These are phyloP conservation scores for Lagopus leucura DNA, from an alignment of 2,113 vertebrate genomes.

Conservation along the genomic window DNA sequence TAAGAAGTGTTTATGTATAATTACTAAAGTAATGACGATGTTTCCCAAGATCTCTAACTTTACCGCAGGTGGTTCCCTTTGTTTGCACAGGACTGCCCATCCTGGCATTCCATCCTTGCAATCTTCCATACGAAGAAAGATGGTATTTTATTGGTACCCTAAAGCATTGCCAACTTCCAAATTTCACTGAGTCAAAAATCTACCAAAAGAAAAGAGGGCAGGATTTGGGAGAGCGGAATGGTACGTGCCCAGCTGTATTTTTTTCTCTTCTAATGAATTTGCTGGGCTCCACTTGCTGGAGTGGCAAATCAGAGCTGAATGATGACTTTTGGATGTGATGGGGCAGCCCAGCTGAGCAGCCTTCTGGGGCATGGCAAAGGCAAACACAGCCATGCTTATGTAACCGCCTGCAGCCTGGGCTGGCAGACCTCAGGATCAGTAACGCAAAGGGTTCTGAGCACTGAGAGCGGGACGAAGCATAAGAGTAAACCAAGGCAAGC, in stretches of 20 bases:
- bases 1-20: conserved; percentile 53
- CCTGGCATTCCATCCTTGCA: background rate
- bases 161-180: background rate
- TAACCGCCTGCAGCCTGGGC: background rate
- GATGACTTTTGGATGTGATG: background rate
- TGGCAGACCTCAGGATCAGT: conserved; percentile 1
- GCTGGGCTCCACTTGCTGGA: conserved; percentile 8
- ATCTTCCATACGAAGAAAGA: background rate
- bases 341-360: conserved; percentile 24
- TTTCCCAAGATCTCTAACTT: conserved; percentile 52
- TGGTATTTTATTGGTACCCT: background rate
- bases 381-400: background rate
- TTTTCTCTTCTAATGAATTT: background rate
- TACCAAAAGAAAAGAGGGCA: background rate
- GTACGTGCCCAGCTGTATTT: background rate
- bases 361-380: conserved; percentile 37
- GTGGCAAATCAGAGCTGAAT: conserved; percentile 15
- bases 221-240: background rate
- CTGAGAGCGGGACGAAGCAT: conserved; percentile 4
- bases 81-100: conserved; percentile 17
- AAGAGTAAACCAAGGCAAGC: conserved; percentile 19
- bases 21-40: conserved; percentile 52
- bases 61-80: conserved; percentile 56
- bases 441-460: conserved; percentile 14
- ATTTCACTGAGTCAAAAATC: background rate